Percentiles rank a stretch among this genome's conserved stretches.
Evolutionary conservation across 2,888 invertebrate genomes (phyloP).

Genomic region (Drosophila conformis): DNA sequence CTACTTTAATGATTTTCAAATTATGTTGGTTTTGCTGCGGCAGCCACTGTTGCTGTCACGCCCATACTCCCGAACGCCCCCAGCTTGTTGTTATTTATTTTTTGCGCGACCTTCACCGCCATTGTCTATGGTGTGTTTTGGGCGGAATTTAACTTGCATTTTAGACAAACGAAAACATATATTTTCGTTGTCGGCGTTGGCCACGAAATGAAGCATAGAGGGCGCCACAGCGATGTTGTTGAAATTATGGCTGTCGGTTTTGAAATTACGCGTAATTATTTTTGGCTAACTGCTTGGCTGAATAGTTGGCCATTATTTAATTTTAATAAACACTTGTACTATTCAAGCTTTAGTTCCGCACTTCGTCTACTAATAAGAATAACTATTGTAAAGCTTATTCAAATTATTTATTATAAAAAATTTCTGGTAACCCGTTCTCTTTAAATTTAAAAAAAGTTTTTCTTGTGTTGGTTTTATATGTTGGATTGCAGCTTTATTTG

Average conservation of each 20-base stretch:
- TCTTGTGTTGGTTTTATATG: not conserved
- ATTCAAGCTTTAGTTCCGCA: not conserved
- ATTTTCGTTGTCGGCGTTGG: slow-evolving; percentile 25
- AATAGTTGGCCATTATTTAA: slow-evolving; percentile 4
- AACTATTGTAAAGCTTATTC: not conserved
- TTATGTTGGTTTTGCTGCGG: slow-evolving; percentile 69
- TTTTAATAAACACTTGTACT: not conserved
- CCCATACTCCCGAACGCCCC: slow-evolving; percentile 23
- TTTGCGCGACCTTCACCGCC: slow-evolving; percentile 60
- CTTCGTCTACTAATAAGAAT: not conserved
- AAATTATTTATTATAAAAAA: not conserved
- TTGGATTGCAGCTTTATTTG: slow-evolving; percentile 14
- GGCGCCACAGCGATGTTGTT: slow-evolving; percentile 10
- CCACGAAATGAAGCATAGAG: slow-evolving; percentile 25
- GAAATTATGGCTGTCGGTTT: slow-evolving; percentile 17
- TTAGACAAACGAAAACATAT: slow-evolving; percentile 31
- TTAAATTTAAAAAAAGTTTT: not conserved
- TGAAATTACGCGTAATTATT: slow-evolving; percentile 21
- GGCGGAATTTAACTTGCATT: slow-evolving; percentile 24
- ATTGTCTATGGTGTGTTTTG: slow-evolving; percentile 23
- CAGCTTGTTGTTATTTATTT: slow-evolving; percentile 40
- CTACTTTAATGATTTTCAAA: slow-evolving; percentile 81
- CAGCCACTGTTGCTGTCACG: slow-evolving; percentile 16
- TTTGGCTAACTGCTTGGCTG: not conserved
- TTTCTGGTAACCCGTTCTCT: not conserved